These are phyloP conservation scores for Adelosebastes latens DNA, from an alignment of 2,797 vertebrate genomes.

Conservation along the genomic window DNA sequence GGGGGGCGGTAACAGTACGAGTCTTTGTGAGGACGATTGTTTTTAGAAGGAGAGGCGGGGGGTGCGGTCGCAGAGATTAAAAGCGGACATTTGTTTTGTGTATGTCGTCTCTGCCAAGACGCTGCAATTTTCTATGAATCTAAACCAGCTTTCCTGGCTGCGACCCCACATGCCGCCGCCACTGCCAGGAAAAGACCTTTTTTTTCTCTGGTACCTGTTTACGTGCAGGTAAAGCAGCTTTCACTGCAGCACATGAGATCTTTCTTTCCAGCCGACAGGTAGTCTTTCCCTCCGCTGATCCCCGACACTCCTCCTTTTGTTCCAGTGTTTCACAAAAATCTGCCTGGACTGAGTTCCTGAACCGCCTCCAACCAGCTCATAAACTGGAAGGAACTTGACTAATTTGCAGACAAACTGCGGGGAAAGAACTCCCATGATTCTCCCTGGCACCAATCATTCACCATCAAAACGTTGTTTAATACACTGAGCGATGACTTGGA, in stretches of 20 bases:
- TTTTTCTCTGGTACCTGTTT: conserved; percentile 73
- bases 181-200: conserved; percentile 78
- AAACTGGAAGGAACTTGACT: conserved; percentile 60
- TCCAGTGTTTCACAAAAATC: not conserved
- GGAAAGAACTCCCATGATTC: conserved; percentile 51
- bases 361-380: conserved; percentile 41
- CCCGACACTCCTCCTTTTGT: conserved; percentile 35
- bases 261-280: conserved; percentile 62
- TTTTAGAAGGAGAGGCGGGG: conserved; percentile 39
- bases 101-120: conserved; percentile 68
- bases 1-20: conserved; percentile 61
- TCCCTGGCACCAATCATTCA: conserved; percentile 38
- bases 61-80: conserved; percentile 64
- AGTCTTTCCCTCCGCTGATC: not conserved
- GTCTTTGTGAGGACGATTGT: conserved; percentile 72
- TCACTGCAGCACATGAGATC: conserved; percentile 44
- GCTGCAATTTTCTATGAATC: conserved; percentile 78
- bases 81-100: conserved; percentile 78
- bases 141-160: conserved; percentile 82
- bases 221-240: conserved; percentile 75
- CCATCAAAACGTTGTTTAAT: conserved; percentile 11
- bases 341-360: conserved; percentile 44
- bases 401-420: conserved; percentile 60
- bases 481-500: not conserved
- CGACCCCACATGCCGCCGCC: conserved; percentile 12